phyloP scores from a whole-genome alignment of 1,140 invertebrate genomes.

The Brachionus angularis region DNA sequence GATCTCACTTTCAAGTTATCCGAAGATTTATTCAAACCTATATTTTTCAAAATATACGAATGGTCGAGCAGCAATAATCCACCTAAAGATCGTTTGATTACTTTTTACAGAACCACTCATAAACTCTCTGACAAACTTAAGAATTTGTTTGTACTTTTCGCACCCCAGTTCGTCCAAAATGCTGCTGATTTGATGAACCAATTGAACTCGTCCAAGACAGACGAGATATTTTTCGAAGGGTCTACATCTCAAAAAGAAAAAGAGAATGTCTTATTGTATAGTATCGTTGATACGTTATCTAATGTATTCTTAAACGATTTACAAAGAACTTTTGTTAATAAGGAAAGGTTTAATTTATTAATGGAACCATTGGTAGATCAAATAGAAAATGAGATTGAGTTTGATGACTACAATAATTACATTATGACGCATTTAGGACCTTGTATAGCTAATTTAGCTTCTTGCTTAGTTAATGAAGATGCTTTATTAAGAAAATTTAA shows the following conservation, averaged over 20 bases:
- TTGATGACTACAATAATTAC: slow-evolving; percentile 63
- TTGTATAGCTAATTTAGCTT: slow-evolving; percentile 71
- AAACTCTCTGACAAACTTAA: slow-evolving; percentile 69
- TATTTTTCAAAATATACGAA: slow-evolving; percentile 77
- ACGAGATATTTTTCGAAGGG: slow-evolving; percentile 1
- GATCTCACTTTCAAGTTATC: slow-evolving; percentile 77
- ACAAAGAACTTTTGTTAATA: slow-evolving; percentile 69
- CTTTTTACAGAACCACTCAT: slow-evolving; percentile 65
- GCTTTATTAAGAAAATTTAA: slow-evolving; percentile 79
- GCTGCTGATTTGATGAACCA: slow-evolving; percentile 66
- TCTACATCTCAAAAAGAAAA: slow-evolving; percentile 47
- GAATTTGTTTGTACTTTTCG: slow-evolving; percentile 81
- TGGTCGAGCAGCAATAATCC: slow-evolving; percentile 65
- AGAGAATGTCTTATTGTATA: slow-evolving; percentile 37
- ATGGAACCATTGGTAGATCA: slow-evolving; percentile 82
- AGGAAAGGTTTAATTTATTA: slow-evolving; percentile 74
- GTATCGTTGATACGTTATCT: slow-evolving; percentile 23
- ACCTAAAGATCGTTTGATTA: slow-evolving; percentile 67
- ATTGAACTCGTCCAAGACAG: slow-evolving; percentile 45
- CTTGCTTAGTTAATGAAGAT: slow-evolving; percentile 75
- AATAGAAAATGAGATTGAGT: slow-evolving; percentile 71
- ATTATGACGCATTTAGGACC: slow-evolving; percentile 67
- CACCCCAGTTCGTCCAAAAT: slow-evolving; percentile 75
- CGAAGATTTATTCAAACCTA: slow-evolving; percentile 76
- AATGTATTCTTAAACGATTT: slow-evolving; percentile 68